A percentile compares a stretch with the other conserved stretches of the same genome.
Evolutionary conservation across 2,113 vertebrate species (phyloP).

Genomic region (Rhinolophus sinicus): DNA sequence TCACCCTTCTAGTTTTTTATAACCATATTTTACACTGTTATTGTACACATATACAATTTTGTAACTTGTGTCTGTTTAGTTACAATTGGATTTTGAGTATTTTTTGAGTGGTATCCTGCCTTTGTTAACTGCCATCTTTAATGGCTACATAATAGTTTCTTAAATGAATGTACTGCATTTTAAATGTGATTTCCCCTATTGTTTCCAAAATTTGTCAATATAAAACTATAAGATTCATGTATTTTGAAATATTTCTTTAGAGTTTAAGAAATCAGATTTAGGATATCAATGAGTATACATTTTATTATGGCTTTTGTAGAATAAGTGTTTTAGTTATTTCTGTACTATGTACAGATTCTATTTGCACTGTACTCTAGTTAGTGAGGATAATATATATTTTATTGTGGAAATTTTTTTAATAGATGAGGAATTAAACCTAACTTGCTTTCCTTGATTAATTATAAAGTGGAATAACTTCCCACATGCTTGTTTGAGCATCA

Average conservation of each 20-base stretch:
- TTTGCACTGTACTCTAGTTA: neutral
- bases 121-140: neutral
- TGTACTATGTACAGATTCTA: neutral
- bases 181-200: neutral
- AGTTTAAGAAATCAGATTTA: neutral
- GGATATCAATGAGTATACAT: neutral
- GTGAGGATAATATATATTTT: neutral
- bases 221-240: neutral
- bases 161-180: neutral
- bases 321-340: neutral
- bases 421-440: neutral
- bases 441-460: constrained; percentile 28
- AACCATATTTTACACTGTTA: neutral
- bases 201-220: neutral
- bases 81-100: neutral
- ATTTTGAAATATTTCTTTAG: constrained; percentile 23
- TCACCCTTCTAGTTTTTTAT: neutral
- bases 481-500: neutral
- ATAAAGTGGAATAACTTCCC: neutral
- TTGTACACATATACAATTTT: neutral
- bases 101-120: neutral
- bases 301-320: constrained; percentile 20
- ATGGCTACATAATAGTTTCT: neutral
- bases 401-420: neutral
- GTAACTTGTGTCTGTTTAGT: neutral